Evolutionary conservation across 2,888 invertebrate species (phyloP).

Genomic region (Scaptomyza reducta): DNA sequence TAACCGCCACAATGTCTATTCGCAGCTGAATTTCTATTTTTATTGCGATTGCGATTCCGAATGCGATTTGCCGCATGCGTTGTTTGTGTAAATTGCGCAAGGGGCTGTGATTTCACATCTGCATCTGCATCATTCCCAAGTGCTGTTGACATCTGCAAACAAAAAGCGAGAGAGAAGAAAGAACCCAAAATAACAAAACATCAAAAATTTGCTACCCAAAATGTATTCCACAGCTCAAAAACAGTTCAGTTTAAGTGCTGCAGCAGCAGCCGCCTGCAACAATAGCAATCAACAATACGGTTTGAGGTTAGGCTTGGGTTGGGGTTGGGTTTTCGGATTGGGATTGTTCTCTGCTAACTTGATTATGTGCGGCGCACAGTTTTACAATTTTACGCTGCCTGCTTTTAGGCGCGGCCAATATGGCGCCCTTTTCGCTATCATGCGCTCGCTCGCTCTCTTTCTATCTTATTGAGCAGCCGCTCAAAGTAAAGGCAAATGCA

Average conservation of each 20-base stretch:
- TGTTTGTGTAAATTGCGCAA: constrained; percentile 70
- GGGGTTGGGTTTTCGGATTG: neutral
- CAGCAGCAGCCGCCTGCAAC: constrained; percentile 30
- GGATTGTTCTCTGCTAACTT: constrained; percentile 50
- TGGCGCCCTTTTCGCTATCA: constrained; percentile 28
- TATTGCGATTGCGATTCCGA: constrained; percentile 40
- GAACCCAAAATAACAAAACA: constrained; percentile 35
- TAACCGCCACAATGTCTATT: constrained; percentile 66
- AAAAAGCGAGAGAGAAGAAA: constrained; percentile 17
- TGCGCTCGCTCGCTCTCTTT: constrained; percentile 8
- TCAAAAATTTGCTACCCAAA: constrained; percentile 58
- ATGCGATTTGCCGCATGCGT: constrained; percentile 43
- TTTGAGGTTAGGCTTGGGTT: neutral
- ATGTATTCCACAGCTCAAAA: constrained; percentile 59
- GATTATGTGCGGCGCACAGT: constrained; percentile 68
- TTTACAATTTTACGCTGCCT: constrained; percentile 72
- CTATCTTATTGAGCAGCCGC: constrained; percentile 37
- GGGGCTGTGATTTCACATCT: constrained; percentile 72
- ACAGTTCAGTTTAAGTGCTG: constrained; percentile 53
- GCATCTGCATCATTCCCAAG: constrained; percentile 63
- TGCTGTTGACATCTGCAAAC: constrained; percentile 75
- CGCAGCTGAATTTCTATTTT: constrained; percentile 65
- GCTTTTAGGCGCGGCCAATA: constrained; percentile 76
- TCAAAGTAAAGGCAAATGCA: constrained; percentile 78
- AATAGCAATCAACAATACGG: constrained; percentile 37